Evolutionary conservation across 2,113 vertebrate genomes (phyloP), one percentile per base, ranked within the genome.

Genomic region (Vanacampus margaritifer): DNA sequence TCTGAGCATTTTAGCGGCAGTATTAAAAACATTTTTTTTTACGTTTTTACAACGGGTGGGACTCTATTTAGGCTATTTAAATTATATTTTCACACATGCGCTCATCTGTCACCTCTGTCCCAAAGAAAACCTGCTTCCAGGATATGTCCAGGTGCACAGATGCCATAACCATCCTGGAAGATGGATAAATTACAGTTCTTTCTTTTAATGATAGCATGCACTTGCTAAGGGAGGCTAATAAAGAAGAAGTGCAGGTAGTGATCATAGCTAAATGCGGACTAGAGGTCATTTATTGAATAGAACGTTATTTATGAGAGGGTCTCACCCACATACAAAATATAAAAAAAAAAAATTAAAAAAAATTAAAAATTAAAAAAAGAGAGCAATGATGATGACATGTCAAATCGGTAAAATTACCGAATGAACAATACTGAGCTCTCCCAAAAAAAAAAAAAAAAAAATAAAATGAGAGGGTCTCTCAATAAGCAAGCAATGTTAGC

Each of bases 81-180:
- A 36, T 54, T 64, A 63, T 67, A 48, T 67, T 88, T 79, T 80
- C 72, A 76, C 37, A 60, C 53, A 60, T 53, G 67, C 61, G 57
- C 58, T 13, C n/a, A n/a, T n/a, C n/a, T n/a, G n/a, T n/a, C n/a
- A 39, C 41, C 26, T 64, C 23, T 63, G 64, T 21, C 0, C 2
- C 12, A 24, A 17, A 17, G 16, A 43, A 13, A 6, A 13, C 68
- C 79, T 87, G 82, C 70, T 59, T 79, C 61, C 7, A 48, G 16
- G 56, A 24, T 1, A 14, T 0, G 46, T 72, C 74, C 82, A 85
- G 80, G 79, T 87, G 85, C 78, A n/a, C 17, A 2, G 53, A 69
- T 23, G 14, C 11, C 60, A 36, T 45, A 75, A 35, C 24, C 36
- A 37, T 58, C 76, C 28, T 71, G 8, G 59, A 46, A 0, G 3